A percentile compares a stretch with the other conserved stretches of the same genome.
Evolutionary conservation across 2,888 invertebrate genomes (phyloP).

Genomic region (Xestobium rufovillosum): DNA sequence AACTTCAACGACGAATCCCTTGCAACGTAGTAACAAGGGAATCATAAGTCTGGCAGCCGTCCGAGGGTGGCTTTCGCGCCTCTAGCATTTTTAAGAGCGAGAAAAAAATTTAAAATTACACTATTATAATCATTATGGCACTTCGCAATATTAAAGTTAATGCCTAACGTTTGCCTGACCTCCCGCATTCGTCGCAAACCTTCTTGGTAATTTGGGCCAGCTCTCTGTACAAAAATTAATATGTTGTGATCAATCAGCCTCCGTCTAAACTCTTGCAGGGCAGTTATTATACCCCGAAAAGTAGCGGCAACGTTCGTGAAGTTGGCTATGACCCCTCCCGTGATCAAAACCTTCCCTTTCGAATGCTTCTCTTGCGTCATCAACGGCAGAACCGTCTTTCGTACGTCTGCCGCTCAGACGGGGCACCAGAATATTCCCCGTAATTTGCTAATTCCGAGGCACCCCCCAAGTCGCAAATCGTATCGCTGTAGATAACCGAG

Average conservation of each 20-base stretch:
- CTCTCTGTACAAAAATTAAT: slow-evolving; percentile 91
- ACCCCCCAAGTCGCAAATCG: slow-evolving; percentile 94
- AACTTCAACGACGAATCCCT: no score
- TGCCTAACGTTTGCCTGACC: slow-evolving; percentile 67
- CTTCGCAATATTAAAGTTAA: no score
- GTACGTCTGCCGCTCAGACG: slow-evolving; percentile 96
- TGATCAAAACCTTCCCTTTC: slow-evolving; percentile 76
- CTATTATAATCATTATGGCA: no score
- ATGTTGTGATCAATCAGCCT: slow-evolving; percentile 86
- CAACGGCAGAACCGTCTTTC: slow-evolving; percentile 91
- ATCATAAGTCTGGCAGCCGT: no score
- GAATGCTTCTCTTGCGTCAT: slow-evolving; percentile 81
- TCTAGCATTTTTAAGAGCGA: no score
- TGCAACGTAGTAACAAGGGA: no score
- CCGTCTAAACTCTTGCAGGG: slow-evolving; percentile 86
- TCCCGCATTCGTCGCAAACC: slow-evolving; percentile 89
- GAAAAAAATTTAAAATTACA: no score
- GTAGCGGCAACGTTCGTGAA: slow-evolving; percentile 99
- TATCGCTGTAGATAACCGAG: slow-evolving; percentile 98
- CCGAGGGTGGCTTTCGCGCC: no score
- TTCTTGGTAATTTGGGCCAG: slow-evolving; percentile 97
- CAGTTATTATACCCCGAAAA: slow-evolving; percentile 96
- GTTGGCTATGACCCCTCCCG: slow-evolving; percentile 98
- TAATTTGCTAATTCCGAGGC: slow-evolving; percentile 94
- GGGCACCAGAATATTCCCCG: slow-evolving; percentile 95